Conservation (phyloP, 2,113 vertebrate genomes). For the Cryptomyrus ogoouensis region DNA sequence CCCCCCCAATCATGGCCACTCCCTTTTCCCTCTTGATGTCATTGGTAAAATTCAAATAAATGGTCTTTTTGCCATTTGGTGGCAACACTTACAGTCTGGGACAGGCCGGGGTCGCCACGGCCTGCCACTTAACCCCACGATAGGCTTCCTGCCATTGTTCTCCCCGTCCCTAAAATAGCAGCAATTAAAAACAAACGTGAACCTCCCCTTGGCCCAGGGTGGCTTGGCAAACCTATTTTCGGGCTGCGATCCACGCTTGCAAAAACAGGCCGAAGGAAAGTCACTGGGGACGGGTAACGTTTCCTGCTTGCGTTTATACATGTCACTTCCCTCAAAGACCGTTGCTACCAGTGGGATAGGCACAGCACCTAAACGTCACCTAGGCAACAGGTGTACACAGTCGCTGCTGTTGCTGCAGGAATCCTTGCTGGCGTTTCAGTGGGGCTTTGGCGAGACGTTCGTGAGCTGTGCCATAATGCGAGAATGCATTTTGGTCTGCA, state of each 20-base stretch:
- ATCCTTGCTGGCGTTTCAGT: not conserved
- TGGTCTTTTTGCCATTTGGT: not conserved
- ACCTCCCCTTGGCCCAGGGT: not conserved
- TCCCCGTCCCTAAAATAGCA: conserved; percentile 19
- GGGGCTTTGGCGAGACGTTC: not conserved
- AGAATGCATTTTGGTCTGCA: not conserved
- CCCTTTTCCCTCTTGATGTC: not conserved
- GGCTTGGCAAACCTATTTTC: conserved; percentile 11
- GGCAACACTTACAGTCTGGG: not conserved
- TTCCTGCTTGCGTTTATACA: not conserved
- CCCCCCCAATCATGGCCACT: not conserved
- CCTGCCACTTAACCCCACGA: not conserved
- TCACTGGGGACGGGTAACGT: not conserved
- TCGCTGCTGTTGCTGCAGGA: not conserved
- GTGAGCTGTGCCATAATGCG: not conserved
- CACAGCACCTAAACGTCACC: not conserved
- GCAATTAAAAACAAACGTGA: conserved; percentile 12
- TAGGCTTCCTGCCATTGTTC: conserved; percentile 21
- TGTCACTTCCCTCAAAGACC: not conserved
- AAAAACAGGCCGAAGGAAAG: not conserved
- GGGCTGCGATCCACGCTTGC: not conserved
- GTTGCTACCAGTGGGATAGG: not conserved
- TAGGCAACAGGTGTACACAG: not conserved
- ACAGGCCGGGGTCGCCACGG: not conserved
- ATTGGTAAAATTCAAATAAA: not conserved